Evolutionary conservation across 2,888 invertebrate genomes (phyloP).

Genomic region (Drosophila vallismaia): DNA sequence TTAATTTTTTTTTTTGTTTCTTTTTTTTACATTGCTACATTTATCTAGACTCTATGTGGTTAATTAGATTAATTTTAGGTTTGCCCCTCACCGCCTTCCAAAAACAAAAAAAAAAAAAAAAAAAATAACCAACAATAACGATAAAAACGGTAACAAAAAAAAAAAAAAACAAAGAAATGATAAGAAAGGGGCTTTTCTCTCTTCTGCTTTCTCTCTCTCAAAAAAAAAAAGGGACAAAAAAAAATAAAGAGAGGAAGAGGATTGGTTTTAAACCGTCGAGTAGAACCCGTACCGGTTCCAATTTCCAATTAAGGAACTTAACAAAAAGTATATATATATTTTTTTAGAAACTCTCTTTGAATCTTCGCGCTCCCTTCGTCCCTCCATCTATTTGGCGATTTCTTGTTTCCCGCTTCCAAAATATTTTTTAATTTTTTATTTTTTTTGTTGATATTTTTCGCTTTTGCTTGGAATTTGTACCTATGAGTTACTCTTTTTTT

Average conservation of each 20-base stretch:
- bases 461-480: not conserved
- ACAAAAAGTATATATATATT: not conserved
- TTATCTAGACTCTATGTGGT: conserved; percentile 24
- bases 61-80: conserved; percentile 5
- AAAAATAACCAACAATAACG: conserved; percentile 2
- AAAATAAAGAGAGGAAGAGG: not conserved
- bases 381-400: not conserved
- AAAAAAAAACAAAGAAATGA: conserved; percentile 2
- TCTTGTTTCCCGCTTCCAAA: conserved; percentile 6
- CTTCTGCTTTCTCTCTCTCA: not conserved
- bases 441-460: not conserved
- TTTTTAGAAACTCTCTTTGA: not conserved
- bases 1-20: not conserved
- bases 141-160: not conserved
- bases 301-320: conserved; percentile 8
- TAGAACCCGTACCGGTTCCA: conserved; percentile 2
- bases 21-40: conserved; percentile 20
- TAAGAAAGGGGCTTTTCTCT: not conserved
- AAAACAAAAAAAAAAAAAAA: not conserved
- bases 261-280: not conserved
- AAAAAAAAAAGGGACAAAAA: not conserved
- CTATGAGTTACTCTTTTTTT: not conserved
- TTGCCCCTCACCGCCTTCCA: not conserved
- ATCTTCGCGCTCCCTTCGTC: not conserved
- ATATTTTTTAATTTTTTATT: not conserved